Base-by-base conservation (phyloP, 2,113 vertebrate species). In the Fulica atra region DNA sequence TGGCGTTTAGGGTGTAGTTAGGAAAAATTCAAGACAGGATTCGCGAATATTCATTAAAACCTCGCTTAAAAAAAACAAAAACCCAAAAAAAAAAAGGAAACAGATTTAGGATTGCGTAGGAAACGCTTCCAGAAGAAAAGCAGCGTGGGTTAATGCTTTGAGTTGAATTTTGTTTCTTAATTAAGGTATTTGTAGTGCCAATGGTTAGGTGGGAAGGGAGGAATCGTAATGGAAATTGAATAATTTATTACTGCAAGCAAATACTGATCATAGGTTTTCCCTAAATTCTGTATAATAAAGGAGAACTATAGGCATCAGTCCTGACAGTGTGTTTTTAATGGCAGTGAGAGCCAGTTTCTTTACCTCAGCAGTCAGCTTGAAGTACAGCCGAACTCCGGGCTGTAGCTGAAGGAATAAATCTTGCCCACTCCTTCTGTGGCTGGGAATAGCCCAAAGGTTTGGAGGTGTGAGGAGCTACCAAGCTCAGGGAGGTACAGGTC, bases 171-270 rank as follows among this genome's bases (percentile, higher is more conserved):
- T 88, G 50, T 28, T 80, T 82, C 57, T 64, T 86, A 44, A 44
- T 70, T 5, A 50, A 57, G 11, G 16, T 54, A 21, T 70, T 81
- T 74, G 63, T 81, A 82, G 60, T 90, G 84, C 36, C 59, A 80
- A 25, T 77, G 51, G 50, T 80, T 88, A 59, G 71, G 28, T 42
- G 46, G 69, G 11, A 82, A 91, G n/a, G 54, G 40, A 89, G 28
- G 28, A 88, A 69, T 65, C 61, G 80, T 86, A 70, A 86, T 88
- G 80, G 90, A 92, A 96, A 95, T 92, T 53, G 92, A 95, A 94
- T 87, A 78, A 79, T 60, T 82, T 79, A 33, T 69, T 86, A 59
- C 56, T 57, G 63, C 81, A 84, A 96, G 88, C 54, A 82, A 96
- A 88, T 78, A 14, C 42, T 54, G 33, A 74, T 88, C 36, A 15